Evolutionary conservation across 2,113 vertebrate species (phyloP), one percentile per base, ranked within the genome.

Genomic region (Chrysochloris asiatica): DNA sequence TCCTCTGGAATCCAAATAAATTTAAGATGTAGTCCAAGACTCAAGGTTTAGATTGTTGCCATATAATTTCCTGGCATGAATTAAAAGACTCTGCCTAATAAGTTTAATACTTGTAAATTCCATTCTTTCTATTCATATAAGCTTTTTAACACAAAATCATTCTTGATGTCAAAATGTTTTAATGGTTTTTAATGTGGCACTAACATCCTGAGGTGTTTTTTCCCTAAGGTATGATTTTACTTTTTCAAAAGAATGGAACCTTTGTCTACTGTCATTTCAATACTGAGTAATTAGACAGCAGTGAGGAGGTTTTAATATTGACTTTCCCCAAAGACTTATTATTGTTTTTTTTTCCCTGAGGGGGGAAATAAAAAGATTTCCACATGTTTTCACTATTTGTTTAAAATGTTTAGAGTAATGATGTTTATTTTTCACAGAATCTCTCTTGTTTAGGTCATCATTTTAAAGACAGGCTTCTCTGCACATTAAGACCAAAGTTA

Each of bases 171-270:
- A 91, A 89, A 89, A 92, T 93, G 88, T 63, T 89, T 95, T 78
- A 79, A 91, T 82, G 67, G 82, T 76, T 90, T 93, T 41, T 79
- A 63, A 93, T 89, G 79, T 54, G n/a, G 63, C 61, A 85, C 72
- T 79, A 71, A 47, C 1, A 2, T 72, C 87, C 63, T 88, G 77
- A 85, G 17, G 36, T 65, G 77, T 56, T 93, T 94, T 86, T 77
- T 28, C 38, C 52, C 85, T 47, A 59, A 85, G 79, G 85, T 54
- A 69, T 0, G 45, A 50, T 90, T 95, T 95, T 56, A 76, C 71
- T 61, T 93, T 90, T 71, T 19, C 73, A 91, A 93, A 94, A 89
- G 85, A 97, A 95, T 85, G 43, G 61, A 71, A 92, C 45, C 69
- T 90, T 80, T 88, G 92, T 94, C 38, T 85, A 48, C 65, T 48